Conservation (phyloP, 2,797 vertebrate species). For the Hapalemur alaotrensis region DNA sequence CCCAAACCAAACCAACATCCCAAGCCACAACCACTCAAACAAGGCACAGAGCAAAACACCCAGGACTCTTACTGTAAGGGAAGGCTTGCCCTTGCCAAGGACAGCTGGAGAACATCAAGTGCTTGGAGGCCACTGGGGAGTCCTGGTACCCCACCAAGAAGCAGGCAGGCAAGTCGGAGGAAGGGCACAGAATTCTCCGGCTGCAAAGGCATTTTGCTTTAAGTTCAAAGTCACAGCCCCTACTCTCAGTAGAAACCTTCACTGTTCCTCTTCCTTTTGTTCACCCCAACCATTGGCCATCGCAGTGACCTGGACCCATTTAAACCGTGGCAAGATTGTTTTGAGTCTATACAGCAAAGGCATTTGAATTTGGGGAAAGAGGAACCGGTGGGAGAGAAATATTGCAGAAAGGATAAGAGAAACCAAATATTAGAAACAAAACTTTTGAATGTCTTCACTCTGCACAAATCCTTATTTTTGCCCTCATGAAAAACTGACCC, state of each 20-base stretch:
- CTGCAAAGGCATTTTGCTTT: neutral
- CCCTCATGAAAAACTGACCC: neutral
- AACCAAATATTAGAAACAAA: neutral
- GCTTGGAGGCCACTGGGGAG: fast-evolving
- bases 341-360: neutral
- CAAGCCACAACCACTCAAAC: slow-evolving; percentile 45
- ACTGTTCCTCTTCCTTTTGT: neutral
- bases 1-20: neutral
- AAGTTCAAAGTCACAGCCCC: neutral
- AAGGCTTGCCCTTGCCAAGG: neutral
- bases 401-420: neutral
- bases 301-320: neutral
- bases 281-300: neutral
- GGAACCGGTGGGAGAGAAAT: neutral
- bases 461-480: neutral
- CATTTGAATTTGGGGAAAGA: neutral
- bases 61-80: neutral
- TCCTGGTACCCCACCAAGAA: neutral
- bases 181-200: fast-evolving
- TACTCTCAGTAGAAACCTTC: neutral
- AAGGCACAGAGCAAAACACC: neutral
- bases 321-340: neutral
- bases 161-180: neutral
- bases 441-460: neutral
- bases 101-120: neutral